Evolutionary conservation across 2,888 invertebrate genomes (phyloP).

Genomic region (Sarcophaga caerulescens): DNA sequence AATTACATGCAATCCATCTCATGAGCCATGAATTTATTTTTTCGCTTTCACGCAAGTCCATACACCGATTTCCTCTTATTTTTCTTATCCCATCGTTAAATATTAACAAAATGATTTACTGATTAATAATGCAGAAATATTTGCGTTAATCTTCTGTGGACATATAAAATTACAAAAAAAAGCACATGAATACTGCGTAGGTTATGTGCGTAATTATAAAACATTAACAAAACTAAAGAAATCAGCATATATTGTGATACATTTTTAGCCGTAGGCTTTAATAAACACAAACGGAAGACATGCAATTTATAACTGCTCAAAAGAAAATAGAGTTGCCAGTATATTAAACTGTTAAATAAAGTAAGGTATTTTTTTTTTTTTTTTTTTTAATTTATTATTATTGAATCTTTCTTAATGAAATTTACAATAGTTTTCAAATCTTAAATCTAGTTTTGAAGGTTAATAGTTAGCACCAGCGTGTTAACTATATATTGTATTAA

Average conservation of each 20-base stretch:
- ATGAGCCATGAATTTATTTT: neutral
- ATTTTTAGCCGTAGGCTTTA: conserved; percentile 49
- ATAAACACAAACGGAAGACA: conserved; percentile 47
- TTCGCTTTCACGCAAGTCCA: too few species aligned
- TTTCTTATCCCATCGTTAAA: neutral
- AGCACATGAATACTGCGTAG: neutral
- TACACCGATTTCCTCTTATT: too few species aligned
- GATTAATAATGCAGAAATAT: conserved; percentile 59
- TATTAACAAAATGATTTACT: conserved; percentile 55
- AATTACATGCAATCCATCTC: conserved; percentile 44
- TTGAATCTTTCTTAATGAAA: too few species aligned
- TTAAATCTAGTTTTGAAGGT: too few species aligned
- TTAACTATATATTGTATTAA: too few species aligned
- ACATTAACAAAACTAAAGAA: conserved; percentile 41
- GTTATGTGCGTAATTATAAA: neutral
- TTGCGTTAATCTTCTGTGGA: conserved; percentile 58
- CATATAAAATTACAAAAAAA: neutral
- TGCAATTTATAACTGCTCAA: conserved; percentile 16
- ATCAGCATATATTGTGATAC: conserved; percentile 52
- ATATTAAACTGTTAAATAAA: too few species aligned
- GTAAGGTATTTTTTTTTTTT: too few species aligned
- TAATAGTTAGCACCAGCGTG: too few species aligned
- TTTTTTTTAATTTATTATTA: too few species aligned
- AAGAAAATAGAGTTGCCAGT: conserved; percentile 17
- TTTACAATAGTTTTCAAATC: too few species aligned